Evolutionary conservation across 2,888 invertebrate genomes (phyloP).

Genomic region (Zaprionus obscuricornis): DNA sequence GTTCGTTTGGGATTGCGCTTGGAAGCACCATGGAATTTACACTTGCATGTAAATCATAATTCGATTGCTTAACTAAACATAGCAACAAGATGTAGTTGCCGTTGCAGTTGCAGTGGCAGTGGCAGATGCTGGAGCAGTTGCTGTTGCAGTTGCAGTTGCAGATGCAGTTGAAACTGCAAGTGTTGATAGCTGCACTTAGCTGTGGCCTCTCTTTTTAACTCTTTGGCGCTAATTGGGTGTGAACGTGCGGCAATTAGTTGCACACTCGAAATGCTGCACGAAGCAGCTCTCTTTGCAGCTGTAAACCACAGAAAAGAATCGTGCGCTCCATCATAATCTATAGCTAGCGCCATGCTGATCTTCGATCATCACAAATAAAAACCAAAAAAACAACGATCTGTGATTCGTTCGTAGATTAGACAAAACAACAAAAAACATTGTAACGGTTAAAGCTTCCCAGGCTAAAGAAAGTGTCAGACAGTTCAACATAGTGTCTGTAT

Average conservation of each 20-base stretch:
- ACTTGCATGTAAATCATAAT: constrained; percentile 61
- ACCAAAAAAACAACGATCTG: constrained; percentile 23
- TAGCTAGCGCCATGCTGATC: constrained; percentile 69
- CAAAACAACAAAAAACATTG: constrained; percentile 34
- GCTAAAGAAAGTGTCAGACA: constrained; percentile 65
- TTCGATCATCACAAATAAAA: constrained; percentile 18
- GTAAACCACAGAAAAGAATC: constrained; percentile 32
- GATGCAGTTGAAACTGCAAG: constrained; percentile 48
- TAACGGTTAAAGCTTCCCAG: constrained; percentile 59
- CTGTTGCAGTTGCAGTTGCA: constrained; percentile 3
- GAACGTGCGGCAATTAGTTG: constrained; percentile 79
- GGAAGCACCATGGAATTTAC: neutral
- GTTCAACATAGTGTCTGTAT: constrained; percentile 25
- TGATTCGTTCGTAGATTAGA: constrained; percentile 42
- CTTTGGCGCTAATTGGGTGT: constrained; percentile 76
- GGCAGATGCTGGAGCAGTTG: constrained; percentile 14
- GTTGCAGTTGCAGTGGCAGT: too few species aligned
- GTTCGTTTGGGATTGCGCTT: too few species aligned
- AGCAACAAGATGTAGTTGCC: constrained; percentile 27
- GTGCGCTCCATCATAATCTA: constrained; percentile 64
- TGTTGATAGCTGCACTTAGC: constrained; percentile 80
- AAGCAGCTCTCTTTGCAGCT: constrained; percentile 35
- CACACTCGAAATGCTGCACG: constrained; percentile 66
- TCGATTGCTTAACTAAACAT: constrained; percentile 14
- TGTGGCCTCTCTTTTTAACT: constrained; percentile 49